phyloP scores from a whole-genome alignment of 2,888 invertebrate genomes.

The Rotaria sp. region DNA sequence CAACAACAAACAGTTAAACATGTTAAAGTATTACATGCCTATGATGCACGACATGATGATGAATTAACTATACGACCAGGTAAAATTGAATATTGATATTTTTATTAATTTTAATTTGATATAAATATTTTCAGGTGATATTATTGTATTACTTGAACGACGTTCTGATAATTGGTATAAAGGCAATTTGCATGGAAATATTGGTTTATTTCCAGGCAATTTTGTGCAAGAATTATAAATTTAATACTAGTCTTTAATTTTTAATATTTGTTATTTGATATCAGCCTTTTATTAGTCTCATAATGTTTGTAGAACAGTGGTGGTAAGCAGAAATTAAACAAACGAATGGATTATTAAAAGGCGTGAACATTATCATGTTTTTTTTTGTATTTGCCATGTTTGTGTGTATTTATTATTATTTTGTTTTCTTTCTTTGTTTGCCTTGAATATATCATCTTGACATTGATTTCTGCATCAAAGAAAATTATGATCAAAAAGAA shows the following conservation, averaged over 20 bases:
- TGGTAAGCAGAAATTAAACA: background rate
- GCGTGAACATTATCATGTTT: too few species aligned
- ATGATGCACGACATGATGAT: background rate
- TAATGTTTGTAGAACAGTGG: background rate
- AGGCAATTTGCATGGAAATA: background rate
- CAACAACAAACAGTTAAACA: background rate
- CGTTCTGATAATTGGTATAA: background rate
- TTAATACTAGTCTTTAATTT: background rate
- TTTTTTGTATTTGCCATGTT: background rate
- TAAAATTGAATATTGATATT: background rate
- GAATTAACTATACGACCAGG: background rate
- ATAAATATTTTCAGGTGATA: background rate
- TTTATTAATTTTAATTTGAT: background rate
- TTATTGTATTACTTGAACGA: background rate
- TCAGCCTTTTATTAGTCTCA: background rate
- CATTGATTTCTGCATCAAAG: too few species aligned
- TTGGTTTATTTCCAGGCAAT: conserved; percentile 29
- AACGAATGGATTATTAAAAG: too few species aligned
- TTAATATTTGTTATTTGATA: too few species aligned
- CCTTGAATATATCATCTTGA: background rate
- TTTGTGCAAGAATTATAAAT: conserved; percentile 9
- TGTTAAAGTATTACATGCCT: background rate
- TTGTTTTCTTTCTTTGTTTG: background rate
- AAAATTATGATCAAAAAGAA: too few species aligned
- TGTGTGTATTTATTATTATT: background rate